Base-by-base conservation (phyloP, 2,797 vertebrate species). In the Loris lydekkerianus region DNA sequence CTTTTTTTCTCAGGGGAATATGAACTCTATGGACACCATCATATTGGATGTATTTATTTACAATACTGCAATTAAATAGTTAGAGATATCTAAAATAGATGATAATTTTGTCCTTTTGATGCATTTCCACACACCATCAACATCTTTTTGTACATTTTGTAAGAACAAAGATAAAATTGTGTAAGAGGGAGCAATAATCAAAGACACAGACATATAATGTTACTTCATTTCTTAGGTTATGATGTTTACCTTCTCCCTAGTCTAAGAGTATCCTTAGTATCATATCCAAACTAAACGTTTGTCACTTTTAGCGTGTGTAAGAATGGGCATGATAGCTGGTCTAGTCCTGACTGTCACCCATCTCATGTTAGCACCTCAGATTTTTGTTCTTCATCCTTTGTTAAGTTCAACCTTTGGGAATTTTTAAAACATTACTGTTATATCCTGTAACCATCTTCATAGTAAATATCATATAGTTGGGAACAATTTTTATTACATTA, bases 141-240 rank as follows among this genome's bases (percentile, higher is more conserved):
- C 29, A 93, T 4, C 7, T 27, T 91, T 93, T 72, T 94, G n/a
- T 69, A 56, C 34, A 91, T 96, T 96, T 89, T 85, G 34, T 73
- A 95, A 17, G n/a, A 88, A 85, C 31, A 86, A 94, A 89, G 34
- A 94, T 60, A 91, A 89, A 88, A 91, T 86, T 95, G 95, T 70
- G 89, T 20, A 83, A 31, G 31, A 65, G 3, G 23, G 20, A 85
- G 73, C 92, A 69, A 88, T 94, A 89, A 43, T 53, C 37, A 9
- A 92, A 63, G 72, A 89, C 89, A 25, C 37, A 93, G 20, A 89
- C 34, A 75, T 53, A 37, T 27, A 69, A 65, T 49, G 37, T n/a
- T 77, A 65, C 20, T 92, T 87, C 31, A 67, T 86, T 91, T 95
- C 82, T 95, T 89, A 84, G 5, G 29, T 63, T 76, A 49, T 25